phyloP scores from a whole-genome alignment of 2,113 vertebrate species.

The Xiphophorus hellerii region DNA sequence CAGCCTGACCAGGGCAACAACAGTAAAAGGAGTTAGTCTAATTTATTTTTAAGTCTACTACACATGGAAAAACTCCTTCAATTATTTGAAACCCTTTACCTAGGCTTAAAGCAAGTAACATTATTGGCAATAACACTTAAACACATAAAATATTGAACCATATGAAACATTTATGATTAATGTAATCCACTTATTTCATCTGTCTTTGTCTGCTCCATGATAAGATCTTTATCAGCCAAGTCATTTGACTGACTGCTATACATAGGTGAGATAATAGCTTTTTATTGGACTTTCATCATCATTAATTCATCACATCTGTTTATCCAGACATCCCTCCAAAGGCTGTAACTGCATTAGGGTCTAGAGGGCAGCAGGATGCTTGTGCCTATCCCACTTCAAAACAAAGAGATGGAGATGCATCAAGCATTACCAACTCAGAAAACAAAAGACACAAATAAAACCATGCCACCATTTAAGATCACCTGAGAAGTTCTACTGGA shows the following conservation, averaged over 20 bases:
- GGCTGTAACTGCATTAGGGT: neutral
- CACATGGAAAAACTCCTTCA: no score
- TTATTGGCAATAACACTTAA: neutral
- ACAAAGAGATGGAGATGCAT: no score
- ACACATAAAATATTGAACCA: neutral
- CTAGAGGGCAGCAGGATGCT: neutral
- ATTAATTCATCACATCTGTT: slow-evolving; percentile 17
- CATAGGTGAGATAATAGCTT: neutral
- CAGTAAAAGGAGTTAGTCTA: neutral
- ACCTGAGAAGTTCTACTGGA: no score
- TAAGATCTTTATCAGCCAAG: no score
- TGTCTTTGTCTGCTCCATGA: neutral
- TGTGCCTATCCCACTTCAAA: neutral
- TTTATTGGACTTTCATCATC: slow-evolving; percentile 8
- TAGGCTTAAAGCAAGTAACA: neutral
- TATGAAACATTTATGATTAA: neutral
- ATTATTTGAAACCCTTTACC: neutral
- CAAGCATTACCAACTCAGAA: neutral
- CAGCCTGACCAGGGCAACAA: neutral
- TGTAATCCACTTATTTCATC: neutral
- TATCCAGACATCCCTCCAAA: neutral
- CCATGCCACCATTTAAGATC: no score
- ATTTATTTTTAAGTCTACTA: neutral
- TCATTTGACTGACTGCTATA: slow-evolving; percentile 1
- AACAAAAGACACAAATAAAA: neutral